Evolutionary conservation across 2,797 vertebrate genomes (phyloP).

Genomic region (Eulemur rubriventer): DNA sequence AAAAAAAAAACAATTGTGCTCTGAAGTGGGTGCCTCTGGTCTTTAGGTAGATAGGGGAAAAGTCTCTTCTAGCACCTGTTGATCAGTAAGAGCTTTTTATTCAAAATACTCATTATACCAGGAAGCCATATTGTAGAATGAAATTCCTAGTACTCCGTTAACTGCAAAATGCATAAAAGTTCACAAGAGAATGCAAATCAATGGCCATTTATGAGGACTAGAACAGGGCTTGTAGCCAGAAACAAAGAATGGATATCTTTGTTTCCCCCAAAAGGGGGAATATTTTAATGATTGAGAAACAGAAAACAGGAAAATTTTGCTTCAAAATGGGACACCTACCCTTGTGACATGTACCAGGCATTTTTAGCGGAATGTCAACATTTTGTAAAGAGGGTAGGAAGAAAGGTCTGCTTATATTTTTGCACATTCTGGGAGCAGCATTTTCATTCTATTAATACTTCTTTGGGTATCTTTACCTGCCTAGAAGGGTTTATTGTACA

Average conservation of each 20-base stretch:
- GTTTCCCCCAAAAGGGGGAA: not conserved
- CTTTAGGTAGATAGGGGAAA: too few relatives aligned
- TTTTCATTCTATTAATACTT: not conserved
- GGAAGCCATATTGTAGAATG: too few relatives aligned
- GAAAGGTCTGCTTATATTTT: not conserved
- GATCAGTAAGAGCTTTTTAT: too few relatives aligned
- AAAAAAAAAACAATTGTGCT: too few relatives aligned
- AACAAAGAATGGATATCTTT: not conserved
- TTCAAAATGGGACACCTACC: not conserved
- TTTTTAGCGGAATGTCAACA: not conserved
- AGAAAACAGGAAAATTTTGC: not conserved
- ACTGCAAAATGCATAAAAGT: not conserved
- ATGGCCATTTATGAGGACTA: not conserved
- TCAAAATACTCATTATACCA: too few relatives aligned
- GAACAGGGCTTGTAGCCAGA: not conserved
- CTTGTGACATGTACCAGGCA: not conserved
- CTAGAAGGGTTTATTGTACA: not conserved
- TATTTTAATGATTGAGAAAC: not conserved
- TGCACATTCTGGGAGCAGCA: not conserved
- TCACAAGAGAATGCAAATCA: not conserved
- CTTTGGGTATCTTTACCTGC: not conserved
- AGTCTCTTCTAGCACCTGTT: too few relatives aligned
- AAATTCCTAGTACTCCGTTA: too few relatives aligned
- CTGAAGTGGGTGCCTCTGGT: too few relatives aligned
- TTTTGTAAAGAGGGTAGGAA: not conserved